Evolutionary conservation across 2,888 invertebrate genomes (phyloP), one percentile per base, ranked within the genome.

Genomic region (Harpalus rubripes): DNA sequence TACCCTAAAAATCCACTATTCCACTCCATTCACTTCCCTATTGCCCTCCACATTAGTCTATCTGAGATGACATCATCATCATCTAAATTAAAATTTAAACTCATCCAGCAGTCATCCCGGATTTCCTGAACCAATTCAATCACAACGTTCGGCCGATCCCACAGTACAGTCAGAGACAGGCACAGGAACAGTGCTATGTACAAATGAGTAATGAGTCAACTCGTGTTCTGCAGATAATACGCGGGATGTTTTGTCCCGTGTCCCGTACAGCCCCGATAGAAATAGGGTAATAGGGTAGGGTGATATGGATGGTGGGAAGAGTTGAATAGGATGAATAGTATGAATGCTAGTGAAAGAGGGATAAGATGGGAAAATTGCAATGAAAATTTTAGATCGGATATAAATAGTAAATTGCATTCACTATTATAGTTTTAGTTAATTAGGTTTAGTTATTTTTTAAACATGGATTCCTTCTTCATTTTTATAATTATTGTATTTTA

Each of bases 221-320:
- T 52, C 10, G 44, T 52, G 44, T 52, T 52, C 44, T 12, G 44
- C 44, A 52, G 44, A 52, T 52, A 52, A 52, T 52, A 52, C 44
- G 12, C 44, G 44, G 44, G 44, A 52, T 52, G 44, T 52, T 52
- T 52, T 52, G 44, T 52, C 12, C 44, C 12, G 44, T 52, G 44
- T 52, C 12, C 44, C 12, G 44, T 8, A 12, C 44, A 52, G 44
- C 10, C 44, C 44, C 32, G 32, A 32, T 32, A 5, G 32, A 32
- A 32, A 32, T 32, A 32, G 32, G 32, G n/a, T n/a, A n/a, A n/a
- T n/a, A n/a, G n/a, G 22, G 32, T 32, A 89, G 89, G 89, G 89
- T 88, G 88, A 32, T 32, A 32, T 32, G 5, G 32, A 32, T 32
- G 32, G 32, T 32, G 32, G 32, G 32, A 32, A 32, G 32, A 32